Conservation (phyloP, 37 sponge, comb jelly and placozoan genomes). For the Bolinopsis microptera region DNA sequence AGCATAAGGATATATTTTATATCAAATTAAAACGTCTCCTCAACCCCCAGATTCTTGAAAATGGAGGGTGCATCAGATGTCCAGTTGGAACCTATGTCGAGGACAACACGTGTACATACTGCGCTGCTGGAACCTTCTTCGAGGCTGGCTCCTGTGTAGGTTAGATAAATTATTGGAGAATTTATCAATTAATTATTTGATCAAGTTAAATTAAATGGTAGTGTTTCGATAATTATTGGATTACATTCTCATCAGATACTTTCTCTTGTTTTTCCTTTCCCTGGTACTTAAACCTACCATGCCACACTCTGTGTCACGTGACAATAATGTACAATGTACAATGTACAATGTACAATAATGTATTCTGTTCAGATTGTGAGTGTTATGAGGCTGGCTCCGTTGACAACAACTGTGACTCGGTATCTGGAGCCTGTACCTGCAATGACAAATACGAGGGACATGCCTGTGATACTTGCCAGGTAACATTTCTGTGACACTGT, state of each 20-base stretch:
- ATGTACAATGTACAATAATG: too few relatives aligned
- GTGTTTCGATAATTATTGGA: too few relatives aligned
- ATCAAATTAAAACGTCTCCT: too few relatives aligned
- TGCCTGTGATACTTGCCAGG: conserved; percentile 42
- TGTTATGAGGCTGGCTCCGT: not conserved
- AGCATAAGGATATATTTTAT: too few relatives aligned
- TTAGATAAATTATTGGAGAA: not conserved
- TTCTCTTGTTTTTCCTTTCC: too few relatives aligned
- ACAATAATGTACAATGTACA: too few relatives aligned
- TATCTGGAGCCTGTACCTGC: conserved; percentile 47
- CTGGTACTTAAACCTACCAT: too few relatives aligned
- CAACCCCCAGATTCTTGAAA: conserved; percentile 31
- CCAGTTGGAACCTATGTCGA: conserved; percentile 20
- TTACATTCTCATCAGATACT: too few relatives aligned
- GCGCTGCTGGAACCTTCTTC: not conserved
- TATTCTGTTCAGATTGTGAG: conserved; percentile 22
- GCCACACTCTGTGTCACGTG: too few relatives aligned
- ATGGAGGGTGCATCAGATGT: conserved; percentile 18
- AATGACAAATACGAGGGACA: conserved; percentile 35
- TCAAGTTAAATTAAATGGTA: not conserved
- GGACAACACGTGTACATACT: conserved; percentile 62
- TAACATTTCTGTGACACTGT: too few relatives aligned
- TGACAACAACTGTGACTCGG: conserved; percentile 29
- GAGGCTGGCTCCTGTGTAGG: not conserved
- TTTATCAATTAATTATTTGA: not conserved